These are phyloP conservation scores for Ceratosolen solmsi DNA, from an alignment of 1,140 invertebrate species.

Conservation along the genomic window DNA sequence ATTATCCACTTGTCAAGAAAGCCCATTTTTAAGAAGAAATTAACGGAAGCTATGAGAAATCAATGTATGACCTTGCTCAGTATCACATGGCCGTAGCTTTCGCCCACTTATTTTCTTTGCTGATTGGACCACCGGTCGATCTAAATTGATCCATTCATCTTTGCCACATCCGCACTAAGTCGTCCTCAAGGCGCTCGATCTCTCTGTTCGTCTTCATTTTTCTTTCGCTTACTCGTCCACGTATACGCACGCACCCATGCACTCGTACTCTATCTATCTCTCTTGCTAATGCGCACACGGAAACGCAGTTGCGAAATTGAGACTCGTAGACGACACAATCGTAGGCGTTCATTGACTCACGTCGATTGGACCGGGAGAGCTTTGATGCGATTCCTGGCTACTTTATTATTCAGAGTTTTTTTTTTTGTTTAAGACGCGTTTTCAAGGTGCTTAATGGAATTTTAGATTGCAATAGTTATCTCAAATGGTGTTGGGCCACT, in stretches of 20 bases:
- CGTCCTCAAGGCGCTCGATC: slow-evolving; percentile 43
- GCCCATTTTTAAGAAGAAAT: too few species aligned
- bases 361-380: slow-evolving; percentile 7
- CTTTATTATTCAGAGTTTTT: neutral
- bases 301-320: slow-evolving; percentile 31
- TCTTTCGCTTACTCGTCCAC: neutral
- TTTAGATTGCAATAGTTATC: too few species aligned
- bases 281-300: neutral
- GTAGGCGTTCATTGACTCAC: slow-evolving; percentile 39
- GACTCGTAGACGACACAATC: neutral
- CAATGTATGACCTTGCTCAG: neutral
- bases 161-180: neutral
- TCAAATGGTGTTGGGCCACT: neutral
- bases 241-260: neutral
- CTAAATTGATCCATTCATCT: slow-evolving; percentile 58
- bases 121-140: slow-evolving; percentile 23
- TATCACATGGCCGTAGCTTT: neutral
- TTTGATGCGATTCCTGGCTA: neutral
- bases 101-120: neutral
- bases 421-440: neutral
- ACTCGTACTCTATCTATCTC: too few species aligned
- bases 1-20: too few species aligned
- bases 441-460: too few species aligned
- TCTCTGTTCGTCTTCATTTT: neutral
- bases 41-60: too few species aligned